Conservation (phyloP, 2,113 vertebrate species). For the Corythornis madagascariensis region DNA sequence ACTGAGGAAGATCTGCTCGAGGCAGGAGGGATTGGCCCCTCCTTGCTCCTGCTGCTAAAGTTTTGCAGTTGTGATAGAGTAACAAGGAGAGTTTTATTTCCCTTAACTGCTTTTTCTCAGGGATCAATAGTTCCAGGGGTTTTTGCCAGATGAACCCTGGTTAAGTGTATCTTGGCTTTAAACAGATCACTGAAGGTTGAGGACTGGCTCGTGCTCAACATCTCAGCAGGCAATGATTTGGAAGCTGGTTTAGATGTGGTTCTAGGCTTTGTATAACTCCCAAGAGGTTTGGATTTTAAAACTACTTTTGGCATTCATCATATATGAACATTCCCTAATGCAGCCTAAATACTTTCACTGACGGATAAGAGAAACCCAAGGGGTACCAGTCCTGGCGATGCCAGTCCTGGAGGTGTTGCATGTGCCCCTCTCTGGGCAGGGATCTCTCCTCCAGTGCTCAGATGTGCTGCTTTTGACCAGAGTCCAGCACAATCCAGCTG, state of each 20-base stretch:
- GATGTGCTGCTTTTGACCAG: neutral
- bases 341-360: neutral
- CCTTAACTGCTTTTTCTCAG: neutral
- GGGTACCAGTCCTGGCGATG: neutral
- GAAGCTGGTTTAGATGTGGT: neutral
- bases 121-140: neutral
- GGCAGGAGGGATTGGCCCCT: fast-evolving
- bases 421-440: neutral
- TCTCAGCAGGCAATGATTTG: neutral
- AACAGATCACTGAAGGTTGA: neutral
- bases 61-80: neutral
- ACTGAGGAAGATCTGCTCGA: fast-evolving
- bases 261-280: neutral
- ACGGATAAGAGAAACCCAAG: fast-evolving
- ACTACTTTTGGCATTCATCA: neutral
- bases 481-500: neutral
- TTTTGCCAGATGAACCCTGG: neutral
- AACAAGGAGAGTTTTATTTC: neutral
- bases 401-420: fast-evolving
- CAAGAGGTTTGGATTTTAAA: neutral
- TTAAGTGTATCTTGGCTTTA: neutral
- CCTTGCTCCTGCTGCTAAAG: neutral
- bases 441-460: neutral
- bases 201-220: neutral
- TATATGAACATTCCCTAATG: neutral